Percentiles rank a stretch among this genome's conserved stretches.
These are phyloP conservation scores for Cephus rjabovi DNA, from an alignment of 2,888 invertebrate genomes.

Conservation along the genomic window DNA sequence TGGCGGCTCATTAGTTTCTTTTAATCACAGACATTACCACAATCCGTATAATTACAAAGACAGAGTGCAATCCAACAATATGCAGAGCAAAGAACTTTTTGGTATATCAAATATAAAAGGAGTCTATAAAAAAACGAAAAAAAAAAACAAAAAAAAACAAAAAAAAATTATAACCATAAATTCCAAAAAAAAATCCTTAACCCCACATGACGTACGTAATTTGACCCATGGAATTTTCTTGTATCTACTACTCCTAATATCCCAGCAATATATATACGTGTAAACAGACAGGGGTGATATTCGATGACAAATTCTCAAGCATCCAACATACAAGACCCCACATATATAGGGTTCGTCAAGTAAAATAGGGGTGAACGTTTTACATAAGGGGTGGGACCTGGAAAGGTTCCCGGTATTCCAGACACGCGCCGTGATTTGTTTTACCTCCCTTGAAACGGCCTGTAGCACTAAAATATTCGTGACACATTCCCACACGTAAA, in stretches of 20 bases:
- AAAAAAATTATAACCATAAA: background rate
- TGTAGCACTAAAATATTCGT: background rate
- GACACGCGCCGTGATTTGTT: conserved; percentile 64
- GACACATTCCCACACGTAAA: background rate
- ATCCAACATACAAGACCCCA: background rate
- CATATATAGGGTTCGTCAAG: background rate
- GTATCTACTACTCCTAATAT: conserved; percentile 5
- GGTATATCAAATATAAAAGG: background rate
- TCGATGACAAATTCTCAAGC: conserved; percentile 1
- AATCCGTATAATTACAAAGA: conserved; percentile 55
- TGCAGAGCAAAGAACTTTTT: background rate
- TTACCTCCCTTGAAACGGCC: conserved; percentile 40
- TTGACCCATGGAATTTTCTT: background rate
- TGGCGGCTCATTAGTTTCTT: conserved; percentile 59
- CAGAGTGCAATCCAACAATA: background rate
- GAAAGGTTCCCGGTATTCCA: conserved; percentile 61
- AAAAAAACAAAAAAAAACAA: too few relatives aligned
- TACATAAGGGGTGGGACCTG: conserved; percentile 59
- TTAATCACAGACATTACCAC: conserved; percentile 61
- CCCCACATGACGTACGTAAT: background rate
- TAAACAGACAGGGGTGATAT: background rate
- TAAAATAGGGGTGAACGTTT: conserved; percentile 50
- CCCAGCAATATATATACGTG: conserved; percentile 3
- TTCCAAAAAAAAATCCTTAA: background rate
- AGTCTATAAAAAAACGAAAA: background rate